Evolutionary conservation across 2,888 invertebrate species (phyloP).

Genomic region (Hemistola chrysoprasaria): DNA sequence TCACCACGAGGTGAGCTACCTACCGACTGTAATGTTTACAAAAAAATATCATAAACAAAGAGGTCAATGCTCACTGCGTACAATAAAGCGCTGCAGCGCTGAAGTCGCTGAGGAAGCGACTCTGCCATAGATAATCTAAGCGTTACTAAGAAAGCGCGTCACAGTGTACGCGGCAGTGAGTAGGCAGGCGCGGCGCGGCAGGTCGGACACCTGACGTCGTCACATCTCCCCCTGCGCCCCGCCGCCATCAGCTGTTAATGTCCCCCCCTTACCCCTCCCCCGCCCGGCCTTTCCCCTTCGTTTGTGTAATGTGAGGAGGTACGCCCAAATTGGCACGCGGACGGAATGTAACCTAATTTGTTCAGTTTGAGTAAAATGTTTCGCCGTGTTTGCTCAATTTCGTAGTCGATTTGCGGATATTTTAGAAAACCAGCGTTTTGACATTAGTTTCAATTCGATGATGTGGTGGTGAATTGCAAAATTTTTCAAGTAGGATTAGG

Average conservation of each 20-base stretch:
- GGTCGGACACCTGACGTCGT: slow-evolving; percentile 77
- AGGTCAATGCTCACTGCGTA: slow-evolving; percentile 67
- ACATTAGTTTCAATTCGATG: neutral
- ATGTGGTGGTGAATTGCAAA: neutral
- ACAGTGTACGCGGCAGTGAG: slow-evolving; percentile 22
- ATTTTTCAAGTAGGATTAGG: neutral
- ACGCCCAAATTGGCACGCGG: slow-evolving; percentile 47
- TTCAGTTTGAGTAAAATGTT: slow-evolving; percentile 17
- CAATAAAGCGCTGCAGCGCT: slow-evolving; percentile 62
- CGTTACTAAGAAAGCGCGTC: slow-evolving; percentile 1
- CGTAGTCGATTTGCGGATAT: slow-evolving; percentile 6
- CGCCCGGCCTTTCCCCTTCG: slow-evolving; percentile 79
- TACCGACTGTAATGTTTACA: slow-evolving; percentile 47
- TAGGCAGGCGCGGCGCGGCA: no score
- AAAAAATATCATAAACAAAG: slow-evolving; percentile 71
- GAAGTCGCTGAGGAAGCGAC: slow-evolving; percentile 38
- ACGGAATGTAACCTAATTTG: slow-evolving; percentile 31
- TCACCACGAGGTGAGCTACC: slow-evolving; percentile 8
- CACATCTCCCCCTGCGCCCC: slow-evolving; percentile 44
- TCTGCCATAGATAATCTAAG: slow-evolving; percentile 3
- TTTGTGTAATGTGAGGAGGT: slow-evolving; percentile 79
- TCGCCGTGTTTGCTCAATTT: slow-evolving; percentile 17
- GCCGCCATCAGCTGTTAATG: slow-evolving; percentile 80
- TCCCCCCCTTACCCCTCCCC: slow-evolving; percentile 55
- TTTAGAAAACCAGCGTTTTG: neutral